Evolutionary conservation across 1,140 invertebrate genomes (phyloP).

Genomic region (Drosophila watanabei): DNA sequence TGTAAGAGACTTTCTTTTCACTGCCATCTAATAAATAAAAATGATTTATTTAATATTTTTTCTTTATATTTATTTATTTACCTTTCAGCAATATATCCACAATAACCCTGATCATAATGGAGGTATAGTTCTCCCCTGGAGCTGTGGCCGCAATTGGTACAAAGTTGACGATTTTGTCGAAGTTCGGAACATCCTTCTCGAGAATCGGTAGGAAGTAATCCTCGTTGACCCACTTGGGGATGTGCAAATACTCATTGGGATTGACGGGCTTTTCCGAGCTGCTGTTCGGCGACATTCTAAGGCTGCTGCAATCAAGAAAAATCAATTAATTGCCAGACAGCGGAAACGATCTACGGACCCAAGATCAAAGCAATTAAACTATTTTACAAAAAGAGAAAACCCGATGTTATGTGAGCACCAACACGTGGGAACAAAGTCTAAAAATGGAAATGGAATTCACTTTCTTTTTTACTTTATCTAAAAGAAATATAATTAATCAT

Average conservation of each 20-base stretch:
- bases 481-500: conserved; percentile 5
- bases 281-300: conserved; percentile 61
- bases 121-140: conserved; percentile 77
- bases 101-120: conserved; percentile 70
- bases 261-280: conserved; percentile 35
- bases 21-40: conserved; percentile 54
- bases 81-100: conserved; percentile 68
- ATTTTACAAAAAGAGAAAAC: neutral
- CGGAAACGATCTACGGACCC: conserved; percentile 13
- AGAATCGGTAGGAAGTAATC: conserved; percentile 86
- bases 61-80: neutral
- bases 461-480: neutral
- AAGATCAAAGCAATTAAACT: conserved; percentile 30
- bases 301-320: conserved; percentile 13
- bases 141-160: conserved; percentile 67
- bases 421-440: conserved; percentile 13
- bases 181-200: conserved; percentile 69
- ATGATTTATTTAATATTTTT: neutral
- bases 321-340: conserved; percentile 14
- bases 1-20: conserved; percentile 57
- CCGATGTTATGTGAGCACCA: neutral
- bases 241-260: conserved; percentile 66
- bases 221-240: conserved; percentile 86
- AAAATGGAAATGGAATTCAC: neutral
- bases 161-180: conserved; percentile 57